phyloP scores from a whole-genome alignment of 2,113 vertebrate species.

The Shinisaurus crocodilurus region DNA sequence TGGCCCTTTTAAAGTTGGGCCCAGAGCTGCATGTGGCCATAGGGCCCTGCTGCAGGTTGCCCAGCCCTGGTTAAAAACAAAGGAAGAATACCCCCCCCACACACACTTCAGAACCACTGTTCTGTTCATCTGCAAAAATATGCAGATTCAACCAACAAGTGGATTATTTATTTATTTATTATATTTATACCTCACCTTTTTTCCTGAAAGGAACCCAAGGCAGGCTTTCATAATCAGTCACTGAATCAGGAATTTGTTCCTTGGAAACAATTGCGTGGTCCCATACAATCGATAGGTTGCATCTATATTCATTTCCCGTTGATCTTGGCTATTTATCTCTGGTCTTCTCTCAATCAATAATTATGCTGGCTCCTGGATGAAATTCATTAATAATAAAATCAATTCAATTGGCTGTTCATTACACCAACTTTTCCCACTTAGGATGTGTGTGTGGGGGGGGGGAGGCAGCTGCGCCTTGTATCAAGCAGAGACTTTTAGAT shows the following conservation, averaged over 20 bases:
- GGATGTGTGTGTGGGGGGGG: background rate
- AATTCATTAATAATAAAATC: slow-evolving; percentile 2
- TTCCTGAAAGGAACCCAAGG: too few relatives aligned
- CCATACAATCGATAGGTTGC: background rate
- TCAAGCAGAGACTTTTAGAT: background rate
- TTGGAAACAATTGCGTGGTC: background rate
- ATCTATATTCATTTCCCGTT: background rate
- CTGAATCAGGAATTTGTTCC: background rate
- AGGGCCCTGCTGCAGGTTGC: background rate
- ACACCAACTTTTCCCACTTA: background rate
- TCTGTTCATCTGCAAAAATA: background rate
- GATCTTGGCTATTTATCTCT: background rate
- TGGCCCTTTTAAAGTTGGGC: background rate
- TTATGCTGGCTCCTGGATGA: background rate
- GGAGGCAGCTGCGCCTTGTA: background rate
- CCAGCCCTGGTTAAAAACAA: background rate
- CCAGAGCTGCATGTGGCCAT: background rate
- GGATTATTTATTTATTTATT: too few relatives aligned
- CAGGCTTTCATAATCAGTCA: too few relatives aligned
- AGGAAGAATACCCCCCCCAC: background rate
- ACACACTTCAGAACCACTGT: background rate
- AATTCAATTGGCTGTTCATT: background rate
- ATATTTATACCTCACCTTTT: too few relatives aligned
- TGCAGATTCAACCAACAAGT: background rate
- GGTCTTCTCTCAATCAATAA: background rate